Evolutionary conservation across 2,113 vertebrate species (phyloP).

Genomic region (Lycocorax pyrrhopterus): DNA sequence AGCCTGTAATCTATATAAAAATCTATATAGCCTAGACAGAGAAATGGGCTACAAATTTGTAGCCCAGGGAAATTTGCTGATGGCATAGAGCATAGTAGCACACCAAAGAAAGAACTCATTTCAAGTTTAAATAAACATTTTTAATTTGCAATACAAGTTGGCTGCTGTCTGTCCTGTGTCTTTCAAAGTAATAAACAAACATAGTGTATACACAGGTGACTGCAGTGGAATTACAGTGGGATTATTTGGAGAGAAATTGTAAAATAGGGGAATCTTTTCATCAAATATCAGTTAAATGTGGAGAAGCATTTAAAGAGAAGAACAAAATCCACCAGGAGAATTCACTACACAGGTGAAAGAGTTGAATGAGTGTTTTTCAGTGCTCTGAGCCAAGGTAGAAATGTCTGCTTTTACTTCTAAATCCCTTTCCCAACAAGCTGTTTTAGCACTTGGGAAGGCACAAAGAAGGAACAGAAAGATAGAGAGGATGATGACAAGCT

Average conservation of each 20-base stretch:
- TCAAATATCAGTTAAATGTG: constrained; percentile 32
- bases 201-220: neutral
- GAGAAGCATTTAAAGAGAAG: neutral
- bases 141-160: constrained; percentile 1
- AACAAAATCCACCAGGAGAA: constrained; percentile 7
- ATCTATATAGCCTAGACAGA: constrained; percentile 35
- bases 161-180: neutral
- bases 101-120: constrained; percentile 5
- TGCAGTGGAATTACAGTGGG: constrained; percentile 17
- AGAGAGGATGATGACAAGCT: constrained; percentile 65
- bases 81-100: neutral
- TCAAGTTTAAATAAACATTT: constrained; percentile 43
- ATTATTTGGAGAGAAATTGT: constrained; percentile 45
- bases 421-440: constrained; percentile 28
- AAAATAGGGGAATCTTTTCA: constrained; percentile 18
- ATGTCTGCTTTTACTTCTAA: constrained; percentile 52
- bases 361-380: neutral
- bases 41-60: constrained; percentile 46
- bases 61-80: constrained; percentile 34
- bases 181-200: constrained; percentile 41
- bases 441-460: constrained; percentile 68
- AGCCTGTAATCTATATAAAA: constrained; percentile 48
- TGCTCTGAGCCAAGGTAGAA: constrained; percentile 32
- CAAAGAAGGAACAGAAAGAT: constrained; percentile 67
- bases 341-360: neutral